These are phyloP conservation scores for Strigamia maritima DNA, from an alignment of 2,888 invertebrate genomes.

Conservation along the genomic window DNA sequence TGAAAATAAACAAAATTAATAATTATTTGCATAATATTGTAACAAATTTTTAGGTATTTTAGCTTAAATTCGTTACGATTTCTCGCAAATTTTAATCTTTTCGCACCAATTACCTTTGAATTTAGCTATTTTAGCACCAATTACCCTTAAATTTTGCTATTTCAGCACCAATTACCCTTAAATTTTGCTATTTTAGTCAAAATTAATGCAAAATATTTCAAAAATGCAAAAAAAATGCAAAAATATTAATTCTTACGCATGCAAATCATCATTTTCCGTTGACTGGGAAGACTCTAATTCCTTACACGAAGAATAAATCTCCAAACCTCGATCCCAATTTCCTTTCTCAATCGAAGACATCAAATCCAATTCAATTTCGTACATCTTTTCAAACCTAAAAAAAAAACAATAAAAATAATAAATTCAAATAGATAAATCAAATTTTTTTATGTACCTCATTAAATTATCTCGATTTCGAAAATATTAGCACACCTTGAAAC, in stretches of 20 bases:
- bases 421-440: background rate
- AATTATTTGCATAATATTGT: too few relatives aligned
- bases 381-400: slow-evolving; percentile 35
- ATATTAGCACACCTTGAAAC: slow-evolving; percentile 50
- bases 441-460: slow-evolving; percentile 50
- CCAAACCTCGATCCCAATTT: slow-evolving; percentile 15
- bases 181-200: too few relatives aligned
- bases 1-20: background rate
- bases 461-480: slow-evolving; percentile 51
- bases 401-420: background rate
- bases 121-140: too few relatives aligned
- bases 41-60: background rate
- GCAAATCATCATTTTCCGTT: background rate
- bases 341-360: slow-evolving; percentile 21
- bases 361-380: slow-evolving; percentile 26
- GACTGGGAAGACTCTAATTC: background rate
- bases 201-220: too few relatives aligned
- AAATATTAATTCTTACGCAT: too few relatives aligned
- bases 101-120: too few relatives aligned
- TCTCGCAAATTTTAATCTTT: too few relatives aligned
- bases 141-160: too few relatives aligned
- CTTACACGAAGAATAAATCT: background rate
- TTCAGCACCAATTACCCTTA: too few relatives aligned
- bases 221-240: too few relatives aligned
- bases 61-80: background rate